These are phyloP conservation scores for Chanos chanos DNA, from an alignment of 2,797 vertebrate species.

Conservation along the genomic window DNA sequence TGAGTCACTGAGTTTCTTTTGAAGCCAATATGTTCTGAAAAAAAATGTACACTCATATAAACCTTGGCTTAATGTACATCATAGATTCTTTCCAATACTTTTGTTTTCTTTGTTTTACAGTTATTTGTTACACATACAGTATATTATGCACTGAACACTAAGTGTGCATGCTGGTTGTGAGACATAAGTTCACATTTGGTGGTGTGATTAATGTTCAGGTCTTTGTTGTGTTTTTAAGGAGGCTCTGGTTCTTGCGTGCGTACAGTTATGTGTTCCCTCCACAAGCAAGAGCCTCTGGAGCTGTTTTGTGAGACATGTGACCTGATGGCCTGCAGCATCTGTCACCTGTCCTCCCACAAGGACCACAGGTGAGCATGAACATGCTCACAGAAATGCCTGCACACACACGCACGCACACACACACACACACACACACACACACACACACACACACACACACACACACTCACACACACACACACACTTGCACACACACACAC, in stretches of 20 bases:
- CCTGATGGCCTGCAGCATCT: slow-evolving; percentile 81
- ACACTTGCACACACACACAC: neutral
- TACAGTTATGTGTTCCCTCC: slow-evolving; percentile 71
- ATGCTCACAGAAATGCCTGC: slow-evolving; percentile 14
- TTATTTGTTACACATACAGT: too few species aligned
- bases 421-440: neutral
- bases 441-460: neutral
- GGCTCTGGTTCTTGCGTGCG: slow-evolving; percentile 67
- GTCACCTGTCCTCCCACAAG: slow-evolving; percentile 80
- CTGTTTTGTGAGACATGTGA: slow-evolving; percentile 81
- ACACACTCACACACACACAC: neutral
- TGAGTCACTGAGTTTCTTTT: neutral
- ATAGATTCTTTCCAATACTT: too few species aligned
- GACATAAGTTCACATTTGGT: too few species aligned
- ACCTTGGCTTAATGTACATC: too few species aligned
- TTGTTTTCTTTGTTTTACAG: too few species aligned
- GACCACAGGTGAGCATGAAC: slow-evolving; percentile 75
- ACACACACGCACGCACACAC: slow-evolving; percentile 20
- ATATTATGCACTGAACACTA: too few species aligned
- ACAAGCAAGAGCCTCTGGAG: slow-evolving; percentile 79
- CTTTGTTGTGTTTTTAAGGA: slow-evolving; percentile 58
- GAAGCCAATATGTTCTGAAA: neutral
- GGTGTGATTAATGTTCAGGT: too few species aligned
- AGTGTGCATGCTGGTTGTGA: too few species aligned
- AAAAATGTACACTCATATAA: neutral